phyloP scores from a whole-genome alignment of 2,797 vertebrate species.

The Babyrousa celebensis region DNA sequence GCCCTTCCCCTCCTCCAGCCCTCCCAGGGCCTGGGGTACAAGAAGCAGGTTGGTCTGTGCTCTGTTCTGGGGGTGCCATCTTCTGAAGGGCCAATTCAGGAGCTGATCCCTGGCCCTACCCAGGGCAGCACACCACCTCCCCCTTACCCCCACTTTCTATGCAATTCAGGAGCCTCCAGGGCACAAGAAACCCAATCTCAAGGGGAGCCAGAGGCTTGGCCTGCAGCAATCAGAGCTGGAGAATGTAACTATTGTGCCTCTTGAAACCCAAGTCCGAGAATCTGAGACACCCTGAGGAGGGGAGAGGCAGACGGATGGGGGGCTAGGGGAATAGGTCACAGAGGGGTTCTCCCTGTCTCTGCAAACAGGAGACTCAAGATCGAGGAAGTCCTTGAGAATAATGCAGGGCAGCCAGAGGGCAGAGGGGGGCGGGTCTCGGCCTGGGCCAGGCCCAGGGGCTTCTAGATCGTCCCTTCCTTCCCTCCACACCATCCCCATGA shows the following conservation, averaged over 20 bases:
- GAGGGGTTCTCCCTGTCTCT: slow-evolving; percentile 77
- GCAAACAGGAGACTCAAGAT: slow-evolving; percentile 66
- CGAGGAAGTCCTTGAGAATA: slow-evolving; percentile 62
- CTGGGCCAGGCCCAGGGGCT: not conserved
- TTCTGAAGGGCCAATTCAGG: not conserved
- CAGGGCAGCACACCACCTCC: not conserved
- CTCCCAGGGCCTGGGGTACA: not conserved
- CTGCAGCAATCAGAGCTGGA: slow-evolving; percentile 78
- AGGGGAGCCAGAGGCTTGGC: slow-evolving; percentile 75
- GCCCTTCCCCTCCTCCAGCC: not conserved
- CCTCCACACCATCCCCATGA: not conserved
- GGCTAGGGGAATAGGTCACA: slow-evolving; percentile 49
- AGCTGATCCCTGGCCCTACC: not conserved
- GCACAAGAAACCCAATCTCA: slow-evolving; percentile 85
- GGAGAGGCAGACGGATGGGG: slow-evolving; percentile 53
- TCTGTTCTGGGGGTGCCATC: not conserved
- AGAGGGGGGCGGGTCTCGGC: not conserved
- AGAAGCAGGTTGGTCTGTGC: not conserved
- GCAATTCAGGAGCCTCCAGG: slow-evolving; percentile 73
- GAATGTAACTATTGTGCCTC: slow-evolving; percentile 87
- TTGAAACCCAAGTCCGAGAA: slow-evolving; percentile 87
- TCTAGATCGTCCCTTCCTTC: slow-evolving; percentile 4
- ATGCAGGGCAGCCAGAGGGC: slow-evolving; percentile 73
- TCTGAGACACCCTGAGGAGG: slow-evolving; percentile 82
- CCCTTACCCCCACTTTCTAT: not conserved